Conservation (phyloP, 2,797 vertebrate species). For the Poeciliopsis presidionis region DNA sequence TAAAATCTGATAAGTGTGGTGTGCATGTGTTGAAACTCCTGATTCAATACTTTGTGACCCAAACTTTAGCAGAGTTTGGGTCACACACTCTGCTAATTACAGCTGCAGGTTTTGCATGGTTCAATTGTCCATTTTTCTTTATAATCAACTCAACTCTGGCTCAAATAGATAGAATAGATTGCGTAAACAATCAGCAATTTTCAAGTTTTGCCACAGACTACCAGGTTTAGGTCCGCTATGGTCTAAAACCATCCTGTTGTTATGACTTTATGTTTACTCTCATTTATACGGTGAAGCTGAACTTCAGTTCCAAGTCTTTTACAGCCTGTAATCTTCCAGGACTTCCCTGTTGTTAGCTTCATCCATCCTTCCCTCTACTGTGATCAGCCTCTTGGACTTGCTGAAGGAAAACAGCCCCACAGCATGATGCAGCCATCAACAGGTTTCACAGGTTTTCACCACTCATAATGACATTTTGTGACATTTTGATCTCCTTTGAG, state of each 20-base stretch:
- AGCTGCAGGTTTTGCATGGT: not conserved
- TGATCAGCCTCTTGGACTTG: not conserved
- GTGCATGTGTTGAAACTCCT: not conserved
- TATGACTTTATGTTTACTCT: not conserved
- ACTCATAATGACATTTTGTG: not conserved
- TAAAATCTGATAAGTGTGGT: not conserved
- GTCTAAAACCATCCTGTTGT: not conserved
- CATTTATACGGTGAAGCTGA: not conserved
- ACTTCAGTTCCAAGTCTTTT: not conserved
- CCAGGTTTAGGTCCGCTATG: not conserved
- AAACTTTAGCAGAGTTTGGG: not conserved
- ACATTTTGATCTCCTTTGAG: not conserved
- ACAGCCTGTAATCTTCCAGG: not conserved
- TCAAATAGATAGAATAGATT: not conserved
- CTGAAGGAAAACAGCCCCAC: not conserved
- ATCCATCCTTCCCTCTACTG: not conserved
- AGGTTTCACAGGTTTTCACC: not conserved
- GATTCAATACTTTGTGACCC: not conserved
- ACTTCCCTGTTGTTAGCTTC: not conserved
- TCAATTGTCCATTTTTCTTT: not conserved
- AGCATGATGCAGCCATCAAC: not conserved
- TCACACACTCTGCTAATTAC: not conserved
- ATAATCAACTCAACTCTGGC: not conserved
- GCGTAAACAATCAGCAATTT: not conserved
- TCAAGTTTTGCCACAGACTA: not conserved